A percentile compares a stretch with the other conserved stretches of the same genome.
Conservation (phyloP, 2,888 invertebrate species). For the Nephrotoma guestfalica region DNA sequence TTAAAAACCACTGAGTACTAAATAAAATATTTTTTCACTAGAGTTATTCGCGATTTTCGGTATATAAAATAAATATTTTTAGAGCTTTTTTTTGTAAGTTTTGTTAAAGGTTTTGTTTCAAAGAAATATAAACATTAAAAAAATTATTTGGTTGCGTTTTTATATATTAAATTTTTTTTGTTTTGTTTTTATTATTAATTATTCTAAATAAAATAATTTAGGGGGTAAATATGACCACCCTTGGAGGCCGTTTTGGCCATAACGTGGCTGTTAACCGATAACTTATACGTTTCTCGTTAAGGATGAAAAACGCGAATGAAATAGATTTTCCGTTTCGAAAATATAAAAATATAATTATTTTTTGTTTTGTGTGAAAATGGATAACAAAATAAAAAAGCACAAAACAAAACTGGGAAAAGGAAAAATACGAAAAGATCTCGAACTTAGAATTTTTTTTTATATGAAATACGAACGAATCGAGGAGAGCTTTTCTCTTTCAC, state of each 20-base stretch:
- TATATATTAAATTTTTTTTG: background rate
- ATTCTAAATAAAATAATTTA: conserved; percentile 14
- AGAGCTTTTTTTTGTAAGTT: background rate
- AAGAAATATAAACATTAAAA: background rate
- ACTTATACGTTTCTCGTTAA: conserved; percentile 14
- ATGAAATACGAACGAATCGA: background rate
- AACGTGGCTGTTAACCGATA: conserved; percentile 17
- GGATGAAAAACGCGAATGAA: conserved; percentile 21
- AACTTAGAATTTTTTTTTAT: background rate
- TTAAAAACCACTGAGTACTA: background rate
- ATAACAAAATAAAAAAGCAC: background rate
- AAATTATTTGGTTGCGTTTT: background rate
- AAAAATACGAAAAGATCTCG: background rate
- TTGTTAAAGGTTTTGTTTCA: background rate
- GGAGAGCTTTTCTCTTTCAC: background rate
- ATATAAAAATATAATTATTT: background rate
- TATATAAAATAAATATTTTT: background rate
- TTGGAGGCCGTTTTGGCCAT: conserved; percentile 19
- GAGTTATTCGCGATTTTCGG: background rate
- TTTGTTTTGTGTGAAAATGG: background rate
- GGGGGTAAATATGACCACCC: conserved; percentile 17
- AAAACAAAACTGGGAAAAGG: background rate
- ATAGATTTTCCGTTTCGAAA: background rate
- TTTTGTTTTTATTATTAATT: background rate
- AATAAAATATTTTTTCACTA: background rate